A percentile compares a stretch with the other conserved stretches of the same genome.
Evolutionary conservation across 2,888 invertebrate genomes (phyloP).

Genomic region (Epirrhoe alternata): DNA sequence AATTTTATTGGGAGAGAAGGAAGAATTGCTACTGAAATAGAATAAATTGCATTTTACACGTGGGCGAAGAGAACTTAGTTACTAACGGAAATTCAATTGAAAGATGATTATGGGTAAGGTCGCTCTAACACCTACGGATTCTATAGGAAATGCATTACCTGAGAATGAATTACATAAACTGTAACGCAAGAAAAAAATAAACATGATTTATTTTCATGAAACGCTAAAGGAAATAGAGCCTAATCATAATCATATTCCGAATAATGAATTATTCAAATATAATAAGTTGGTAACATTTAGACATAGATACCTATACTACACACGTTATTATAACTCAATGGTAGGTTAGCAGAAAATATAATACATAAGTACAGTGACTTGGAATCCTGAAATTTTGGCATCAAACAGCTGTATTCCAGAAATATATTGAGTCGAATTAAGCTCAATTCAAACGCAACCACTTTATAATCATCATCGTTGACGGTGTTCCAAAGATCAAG

Average conservation of each 20-base stretch:
- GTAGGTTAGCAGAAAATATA: not conserved
- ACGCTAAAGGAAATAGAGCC: too few species aligned
- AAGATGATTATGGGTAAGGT: not conserved
- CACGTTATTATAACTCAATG: too few species aligned
- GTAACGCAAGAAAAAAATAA: too few species aligned
- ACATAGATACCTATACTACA: too few species aligned
- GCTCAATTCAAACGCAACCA: conserved; percentile 12
- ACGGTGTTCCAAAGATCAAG: not conserved
- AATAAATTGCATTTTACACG: conserved; percentile 13
- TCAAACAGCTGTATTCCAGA: conserved; percentile 11
- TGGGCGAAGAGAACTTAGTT: not conserved
- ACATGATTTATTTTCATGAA: too few species aligned
- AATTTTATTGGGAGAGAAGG: not conserved
- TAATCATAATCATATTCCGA: too few species aligned
- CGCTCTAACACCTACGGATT: not conserved
- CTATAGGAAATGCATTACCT: not conserved
- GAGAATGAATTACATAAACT: too few species aligned
- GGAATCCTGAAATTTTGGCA: conserved; percentile 21
- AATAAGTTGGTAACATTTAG: too few species aligned
- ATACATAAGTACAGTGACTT: conserved; percentile 6
- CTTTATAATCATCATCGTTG: not conserved
- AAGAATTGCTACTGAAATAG: conserved; percentile 7
- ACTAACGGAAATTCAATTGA: conserved; percentile 1
- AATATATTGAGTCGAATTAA: conserved; percentile 18
- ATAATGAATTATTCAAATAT: too few species aligned